Percentiles rank a stretch among this genome's conserved stretches.
Evolutionary conservation across 2,888 invertebrate genomes (phyloP).

Genomic region (Panorpa germanica): DNA sequence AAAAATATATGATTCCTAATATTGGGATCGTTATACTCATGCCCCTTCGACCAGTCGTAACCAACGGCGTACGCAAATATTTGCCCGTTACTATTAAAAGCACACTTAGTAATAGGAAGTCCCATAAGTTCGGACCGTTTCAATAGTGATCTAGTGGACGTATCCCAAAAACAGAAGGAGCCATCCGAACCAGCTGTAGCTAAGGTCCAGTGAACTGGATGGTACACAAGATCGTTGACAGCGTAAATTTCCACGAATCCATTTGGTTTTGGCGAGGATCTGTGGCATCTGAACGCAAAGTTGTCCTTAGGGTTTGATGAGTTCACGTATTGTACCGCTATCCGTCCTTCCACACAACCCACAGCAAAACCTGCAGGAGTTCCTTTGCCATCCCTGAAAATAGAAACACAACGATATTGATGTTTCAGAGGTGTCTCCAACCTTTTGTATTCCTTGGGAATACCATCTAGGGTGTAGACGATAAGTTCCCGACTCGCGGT

Average conservation of each 20-base stretch:
- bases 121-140: constrained; percentile 92
- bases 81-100: constrained; percentile 90
- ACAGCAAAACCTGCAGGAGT: constrained; percentile 82
- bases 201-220: constrained; percentile 90
- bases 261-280: constrained; percentile 65
- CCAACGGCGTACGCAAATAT: constrained; percentile 96
- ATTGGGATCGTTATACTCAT: constrained; percentile 80
- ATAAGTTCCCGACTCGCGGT: constrained; percentile 82
- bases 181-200: constrained; percentile 97
- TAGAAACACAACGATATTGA: constrained; percentile 89
- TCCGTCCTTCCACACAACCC: constrained; percentile 92
- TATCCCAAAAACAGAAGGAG: constrained; percentile 97
- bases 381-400: constrained; percentile 89
- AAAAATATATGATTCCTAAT: constrained; percentile 94
- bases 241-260: constrained; percentile 68
- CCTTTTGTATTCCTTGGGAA: constrained; percentile 82
- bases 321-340: constrained; percentile 95
- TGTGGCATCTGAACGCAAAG: constrained; percentile 98
- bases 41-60: constrained; percentile 99
- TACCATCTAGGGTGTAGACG: constrained; percentile 86
- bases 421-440: constrained; percentile 85
- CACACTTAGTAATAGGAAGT: constrained; percentile 80
- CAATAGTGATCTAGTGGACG: constrained; percentile 93
- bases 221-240: constrained; percentile 90
- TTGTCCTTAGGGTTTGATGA: constrained; percentile 92